Base-by-base conservation (phyloP, 2,113 vertebrate species). In the Tetrao urogallus region DNA sequence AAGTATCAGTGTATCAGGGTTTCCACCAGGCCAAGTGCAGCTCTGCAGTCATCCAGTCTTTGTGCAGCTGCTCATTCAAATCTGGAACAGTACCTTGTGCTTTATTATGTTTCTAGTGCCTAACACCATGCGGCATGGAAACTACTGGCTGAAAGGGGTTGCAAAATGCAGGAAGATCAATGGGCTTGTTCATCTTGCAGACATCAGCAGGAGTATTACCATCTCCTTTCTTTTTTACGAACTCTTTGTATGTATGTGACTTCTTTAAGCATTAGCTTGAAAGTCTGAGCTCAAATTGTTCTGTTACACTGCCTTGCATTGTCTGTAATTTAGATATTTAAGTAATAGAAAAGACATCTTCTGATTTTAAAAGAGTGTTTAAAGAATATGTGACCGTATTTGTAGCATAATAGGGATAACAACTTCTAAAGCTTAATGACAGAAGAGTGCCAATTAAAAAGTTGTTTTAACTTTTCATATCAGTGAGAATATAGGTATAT, bases 381-480 rank as follows among this genome's bases (percentile, higher is more conserved):
- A 64, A 67, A 54, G 13, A 45, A 3, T 38, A 7, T 38, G 14
- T 58, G 45, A 27, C 63, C 73, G 4, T n/a, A 76, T 79, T 71
- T 56, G 36, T 11, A 84, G 8, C 14, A 30, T 67, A 50, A 58
- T 24, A 75, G 20, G 13, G 67, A n/a, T 65, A 80, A 43, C 52
- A 80, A 1, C 72, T 81, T 56, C 27, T 71, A 27, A 57, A 70
- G 4, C 17, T 56, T 77, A 50, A 77, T 34, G 63, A 38, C 32
- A 56, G 32, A 76, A 22, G 2, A 47, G 25, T 80, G 75, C 28
- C 78, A 76, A 52, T 89, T 86, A 91, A 91, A 82, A 82, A 64
- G 25, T 8, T 47, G n/a, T 22, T 93, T 80, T 34, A 64, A 42
- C n/a, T 86, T 66, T 25, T 34, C 42, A 8, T 71, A 28, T 8